phyloP scores from a whole-genome alignment of 2,113 vertebrate species.

The Cinclus cinclus region DNA sequence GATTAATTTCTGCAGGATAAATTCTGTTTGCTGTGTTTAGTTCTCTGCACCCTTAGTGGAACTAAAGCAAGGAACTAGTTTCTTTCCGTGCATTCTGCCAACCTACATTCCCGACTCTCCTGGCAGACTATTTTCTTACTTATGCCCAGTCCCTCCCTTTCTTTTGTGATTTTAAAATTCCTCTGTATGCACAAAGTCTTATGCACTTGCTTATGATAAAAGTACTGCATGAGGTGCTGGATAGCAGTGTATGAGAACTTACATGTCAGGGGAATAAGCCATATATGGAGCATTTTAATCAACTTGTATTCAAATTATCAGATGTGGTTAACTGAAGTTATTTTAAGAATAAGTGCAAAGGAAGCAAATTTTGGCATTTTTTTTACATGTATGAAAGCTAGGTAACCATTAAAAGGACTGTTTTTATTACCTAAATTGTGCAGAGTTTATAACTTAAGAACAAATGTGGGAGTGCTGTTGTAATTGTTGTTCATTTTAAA shows the following conservation, averaged over 20 bases:
- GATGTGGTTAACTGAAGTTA: not conserved
- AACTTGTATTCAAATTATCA: not conserved
- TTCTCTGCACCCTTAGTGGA: not conserved
- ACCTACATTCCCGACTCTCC: not conserved
- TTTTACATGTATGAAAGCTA: not conserved
- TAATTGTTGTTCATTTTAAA: not conserved
- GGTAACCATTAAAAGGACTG: not conserved
- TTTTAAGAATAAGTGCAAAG: not conserved
- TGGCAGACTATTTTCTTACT: not conserved
- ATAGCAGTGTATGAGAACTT: not conserved
- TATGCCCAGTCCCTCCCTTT: not conserved
- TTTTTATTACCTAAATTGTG: not conserved
- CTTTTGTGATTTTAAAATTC: not conserved
- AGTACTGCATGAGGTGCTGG: not conserved
- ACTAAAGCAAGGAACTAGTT: not conserved
- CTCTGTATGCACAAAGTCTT: not conserved
- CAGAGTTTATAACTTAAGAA: not conserved
- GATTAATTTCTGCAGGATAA: not conserved
- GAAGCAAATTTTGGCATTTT: not conserved
- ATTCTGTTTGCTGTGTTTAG: not conserved
- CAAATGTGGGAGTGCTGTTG: not conserved
- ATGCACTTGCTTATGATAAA: not conserved
- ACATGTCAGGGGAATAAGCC: not conserved
- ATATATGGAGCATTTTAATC: not conserved
- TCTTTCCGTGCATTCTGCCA: not conserved